Conservation (phyloP, 2,113 vertebrate species). For the Dasyurus viverrinus region DNA sequence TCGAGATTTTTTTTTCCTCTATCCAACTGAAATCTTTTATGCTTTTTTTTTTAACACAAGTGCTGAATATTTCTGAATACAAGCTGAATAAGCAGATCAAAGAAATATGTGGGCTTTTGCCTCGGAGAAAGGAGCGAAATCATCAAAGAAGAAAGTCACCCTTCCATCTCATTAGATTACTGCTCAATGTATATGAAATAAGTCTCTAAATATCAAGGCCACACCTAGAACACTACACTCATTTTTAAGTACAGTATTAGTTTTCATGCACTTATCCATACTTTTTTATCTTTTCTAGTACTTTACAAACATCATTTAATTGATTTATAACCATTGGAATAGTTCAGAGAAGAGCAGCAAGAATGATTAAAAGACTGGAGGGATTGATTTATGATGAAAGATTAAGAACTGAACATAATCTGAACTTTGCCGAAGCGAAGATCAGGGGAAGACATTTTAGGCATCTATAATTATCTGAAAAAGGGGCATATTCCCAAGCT, state of each 20-base stretch:
- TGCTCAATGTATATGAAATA: conserved; percentile 33
- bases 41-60: not conserved
- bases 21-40: conserved; percentile 5
- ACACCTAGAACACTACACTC: not conserved
- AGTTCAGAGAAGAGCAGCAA: conserved; percentile 48
- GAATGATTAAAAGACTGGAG: conserved; percentile 54
- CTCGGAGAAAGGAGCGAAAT: conserved; percentile 48
- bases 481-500: not conserved
- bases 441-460: not conserved
- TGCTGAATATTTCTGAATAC: conserved; percentile 29
- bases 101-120: conserved; percentile 57
- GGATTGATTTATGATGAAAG: conserved; percentile 61
- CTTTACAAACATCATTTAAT: conserved; percentile 58
- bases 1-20: conserved; percentile 25
- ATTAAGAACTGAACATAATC: conserved; percentile 52
- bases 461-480: not conserved
- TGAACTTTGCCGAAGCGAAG: conserved; percentile 46
- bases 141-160: conserved; percentile 50
- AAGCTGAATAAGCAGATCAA: conserved; percentile 25
- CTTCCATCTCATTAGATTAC: not conserved
- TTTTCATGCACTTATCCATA: not conserved
- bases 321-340: conserved; percentile 65
- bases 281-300: conserved; percentile 43
- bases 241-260: not conserved
- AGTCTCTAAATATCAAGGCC: not conserved